A percentile compares a stretch with the other conserved stretches of the same genome.
These are phyloP conservation scores for Apocheima hispidaria DNA, from an alignment of 2,888 invertebrate genomes.

Conservation along the genomic window DNA sequence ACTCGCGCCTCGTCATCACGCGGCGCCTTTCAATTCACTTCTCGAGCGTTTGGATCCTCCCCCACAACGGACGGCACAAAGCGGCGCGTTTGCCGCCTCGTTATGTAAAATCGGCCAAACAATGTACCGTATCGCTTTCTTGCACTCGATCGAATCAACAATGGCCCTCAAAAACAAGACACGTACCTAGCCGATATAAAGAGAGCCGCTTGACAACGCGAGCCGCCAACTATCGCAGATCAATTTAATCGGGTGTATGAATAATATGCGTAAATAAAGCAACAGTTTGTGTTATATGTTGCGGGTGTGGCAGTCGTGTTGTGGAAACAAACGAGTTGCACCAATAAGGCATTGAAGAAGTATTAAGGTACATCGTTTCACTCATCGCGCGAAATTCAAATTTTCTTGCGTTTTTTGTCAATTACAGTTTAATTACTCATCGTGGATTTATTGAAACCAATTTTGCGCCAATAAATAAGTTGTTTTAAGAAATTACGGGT, in stretches of 20 bases:
- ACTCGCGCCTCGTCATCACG: slow-evolving; percentile 80
- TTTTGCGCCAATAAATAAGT: no score
- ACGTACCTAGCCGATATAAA: slow-evolving; percentile 27
- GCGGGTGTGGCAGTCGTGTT: slow-evolving; percentile 51
- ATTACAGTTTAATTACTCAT: no score
- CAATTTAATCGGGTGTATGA: slow-evolving; percentile 38
- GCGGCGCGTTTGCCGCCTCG: slow-evolving; percentile 79
- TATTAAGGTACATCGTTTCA: neutral
- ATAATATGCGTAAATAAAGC: slow-evolving; percentile 52
- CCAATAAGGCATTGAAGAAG: slow-evolving; percentile 3
- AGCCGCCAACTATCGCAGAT: slow-evolving; percentile 12
- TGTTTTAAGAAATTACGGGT: no score
- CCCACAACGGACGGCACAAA: slow-evolving; percentile 76
- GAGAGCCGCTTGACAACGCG: slow-evolving; percentile 26
- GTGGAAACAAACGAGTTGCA: slow-evolving; percentile 52
- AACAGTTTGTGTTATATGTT: slow-evolving; percentile 36
- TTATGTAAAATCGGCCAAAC: slow-evolving; percentile 83
- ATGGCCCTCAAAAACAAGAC: slow-evolving; percentile 67
- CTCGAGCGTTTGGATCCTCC: slow-evolving; percentile 79
- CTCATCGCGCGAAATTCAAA: no score
- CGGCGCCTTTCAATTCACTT: slow-evolving; percentile 83
- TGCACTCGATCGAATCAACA: slow-evolving; percentile 82
- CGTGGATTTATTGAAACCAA: no score
- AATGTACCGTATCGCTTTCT: slow-evolving; percentile 81
- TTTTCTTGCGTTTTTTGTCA: no score